Base-by-base conservation (phyloP, 2,113 vertebrate genomes). In the Pheucticus melanocephalus region DNA sequence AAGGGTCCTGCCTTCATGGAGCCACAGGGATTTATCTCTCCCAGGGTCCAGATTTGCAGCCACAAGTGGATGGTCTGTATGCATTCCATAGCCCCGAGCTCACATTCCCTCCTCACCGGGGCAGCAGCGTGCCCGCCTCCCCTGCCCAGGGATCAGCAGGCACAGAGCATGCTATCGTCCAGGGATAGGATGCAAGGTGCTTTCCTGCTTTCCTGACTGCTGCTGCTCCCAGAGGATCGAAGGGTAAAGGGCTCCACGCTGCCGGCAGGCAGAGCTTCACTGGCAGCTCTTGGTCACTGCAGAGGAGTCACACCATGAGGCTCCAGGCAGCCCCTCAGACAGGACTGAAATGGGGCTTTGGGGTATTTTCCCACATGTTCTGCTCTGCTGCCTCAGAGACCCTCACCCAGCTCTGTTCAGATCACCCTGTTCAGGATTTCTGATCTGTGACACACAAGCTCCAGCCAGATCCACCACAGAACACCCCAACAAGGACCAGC, bases 241-340 rank as follows among this genome's bases (percentile, higher is more conserved):
- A 8, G 39, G 65, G 25, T 22, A 69, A 86, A 48, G 42, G 31
- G 56, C 54, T 81, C 56, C 3, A 2, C 4, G 4, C 48, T 63
- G 76, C 64, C 3, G 0, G 31, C 33, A 28, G 61, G 70, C 21
- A 3, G 25, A 53, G 33, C 42, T 61, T 33, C 27, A 11, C 35
- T 6, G 39, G 71, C 61, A 47, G 82, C 57, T 23, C 78, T 25
- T 2, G 20, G 66, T 16, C 44, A 10, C 5, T 0, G 19, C 45
- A 35, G 59, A 65, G 39, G 56, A 31, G 53, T 31, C 53, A 31
- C 16, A 5, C 25, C 0, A 0, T 1, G 2, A n/a, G 33, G 76
- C 53, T 79, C 39, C 53, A 47, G 19, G 24, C 7, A 54, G 33
- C 37, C 45, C 39, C 75, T 53, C 1, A 0, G 39, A 19, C 0